phyloP scores from a whole-genome alignment of 2,888 invertebrate genomes.

The Cyclophora albipunctata region DNA sequence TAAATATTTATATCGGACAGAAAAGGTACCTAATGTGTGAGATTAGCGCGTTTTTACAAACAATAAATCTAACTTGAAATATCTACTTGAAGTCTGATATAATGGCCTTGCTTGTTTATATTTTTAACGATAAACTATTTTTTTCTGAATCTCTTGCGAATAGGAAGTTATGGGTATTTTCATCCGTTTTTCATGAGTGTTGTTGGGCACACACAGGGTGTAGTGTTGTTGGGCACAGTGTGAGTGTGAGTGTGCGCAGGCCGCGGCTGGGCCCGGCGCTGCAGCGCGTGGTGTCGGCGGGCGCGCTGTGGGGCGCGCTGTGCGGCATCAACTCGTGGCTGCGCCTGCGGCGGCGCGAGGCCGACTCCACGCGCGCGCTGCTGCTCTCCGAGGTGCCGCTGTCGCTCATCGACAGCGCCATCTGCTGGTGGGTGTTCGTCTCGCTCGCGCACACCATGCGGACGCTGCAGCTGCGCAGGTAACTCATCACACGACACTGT shows the following conservation, averaged over 20 bases:
- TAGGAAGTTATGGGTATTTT: too few species aligned
- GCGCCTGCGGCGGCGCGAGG: conserved; percentile 73
- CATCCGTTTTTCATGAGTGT: too few species aligned
- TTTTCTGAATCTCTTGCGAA: too few species aligned
- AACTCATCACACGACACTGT: conserved; percentile 9
- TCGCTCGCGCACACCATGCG: conserved; percentile 92
- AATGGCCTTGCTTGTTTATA: too few species aligned
- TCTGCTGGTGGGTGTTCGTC: conserved; percentile 96
- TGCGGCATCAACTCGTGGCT: conserved; percentile 92
- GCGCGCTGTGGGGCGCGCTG: conserved; percentile 87
- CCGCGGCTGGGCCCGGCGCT: conserved; percentile 92
- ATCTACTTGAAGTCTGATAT: too few species aligned
- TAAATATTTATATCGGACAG: not conserved
- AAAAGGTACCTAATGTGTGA: too few species aligned
- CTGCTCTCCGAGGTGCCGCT: conserved; percentile 89
- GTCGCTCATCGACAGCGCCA: conserved; percentile 88
- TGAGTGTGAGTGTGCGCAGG: conserved; percentile 42
- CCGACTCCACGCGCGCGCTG: conserved; percentile 50
- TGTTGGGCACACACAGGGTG: too few species aligned
- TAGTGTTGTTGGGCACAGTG: too few species aligned
- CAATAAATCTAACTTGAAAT: too few species aligned
- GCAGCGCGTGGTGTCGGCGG: conserved; percentile 90
- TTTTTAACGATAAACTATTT: too few species aligned
- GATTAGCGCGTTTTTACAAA: too few species aligned
- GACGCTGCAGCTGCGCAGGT: conserved; percentile 88